Percentiles rank a stretch among this genome's conserved stretches.
Evolutionary conservation across 2,113 vertebrate species (phyloP).

Genomic region (Oreotragus oreotragus): DNA sequence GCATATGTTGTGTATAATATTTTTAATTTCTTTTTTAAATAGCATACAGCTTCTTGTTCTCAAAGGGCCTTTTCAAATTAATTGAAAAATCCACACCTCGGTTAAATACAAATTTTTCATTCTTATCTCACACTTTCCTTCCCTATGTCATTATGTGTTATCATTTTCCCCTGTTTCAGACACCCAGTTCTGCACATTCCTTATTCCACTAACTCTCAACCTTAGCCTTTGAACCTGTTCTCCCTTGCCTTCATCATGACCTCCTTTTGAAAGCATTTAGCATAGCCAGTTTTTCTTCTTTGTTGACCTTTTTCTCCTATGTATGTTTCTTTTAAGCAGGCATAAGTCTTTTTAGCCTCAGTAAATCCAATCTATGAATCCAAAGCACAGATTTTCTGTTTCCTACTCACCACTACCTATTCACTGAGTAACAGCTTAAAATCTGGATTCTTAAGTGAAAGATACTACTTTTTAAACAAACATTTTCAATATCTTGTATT

Average conservation of each 20-base stretch:
- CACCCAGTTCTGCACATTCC: accelerated
- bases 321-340: background rate
- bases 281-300: accelerated
- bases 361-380: background rate
- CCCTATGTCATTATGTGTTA: background rate
- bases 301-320: background rate
- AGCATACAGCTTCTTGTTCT: background rate
- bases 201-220: background rate
- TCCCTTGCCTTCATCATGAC: no score
- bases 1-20: no score
- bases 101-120: background rate
- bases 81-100: background rate
- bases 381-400: background rate
- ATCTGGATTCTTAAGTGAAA: background rate
- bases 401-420: background rate
- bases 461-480: background rate
- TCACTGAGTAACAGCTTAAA: background rate
- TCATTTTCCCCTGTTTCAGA: background rate
- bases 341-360: background rate
- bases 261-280: background rate
- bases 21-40: background rate
- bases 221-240: background rate
- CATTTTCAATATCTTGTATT: background rate
- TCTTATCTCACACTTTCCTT: background rate
- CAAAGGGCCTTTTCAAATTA: background rate